phyloP scores from a whole-genome alignment of 2,797 vertebrate species.

The Rhabdomys pumilio region DNA sequence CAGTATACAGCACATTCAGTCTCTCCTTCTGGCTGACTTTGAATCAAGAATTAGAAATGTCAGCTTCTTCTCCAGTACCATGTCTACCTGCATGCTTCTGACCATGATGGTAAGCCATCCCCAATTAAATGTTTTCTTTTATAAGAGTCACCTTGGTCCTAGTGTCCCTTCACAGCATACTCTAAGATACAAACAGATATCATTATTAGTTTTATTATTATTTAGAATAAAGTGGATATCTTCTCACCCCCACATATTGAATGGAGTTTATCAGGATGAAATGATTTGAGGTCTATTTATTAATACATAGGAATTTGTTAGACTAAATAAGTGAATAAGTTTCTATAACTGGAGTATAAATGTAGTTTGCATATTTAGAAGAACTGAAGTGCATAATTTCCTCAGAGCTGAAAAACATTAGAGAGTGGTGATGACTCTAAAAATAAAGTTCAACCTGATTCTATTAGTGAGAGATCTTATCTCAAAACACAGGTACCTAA shows the following conservation, averaged over 20 bases:
- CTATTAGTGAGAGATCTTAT: background rate
- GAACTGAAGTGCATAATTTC: background rate
- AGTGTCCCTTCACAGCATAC: background rate
- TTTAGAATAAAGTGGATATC: background rate
- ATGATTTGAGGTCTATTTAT: background rate
- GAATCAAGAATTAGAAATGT: too few relatives aligned
- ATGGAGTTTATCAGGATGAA: background rate
- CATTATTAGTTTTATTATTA: background rate
- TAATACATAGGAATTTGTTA: background rate
- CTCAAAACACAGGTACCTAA: background rate
- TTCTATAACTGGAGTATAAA: background rate
- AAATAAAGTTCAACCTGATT: rapidly evolving
- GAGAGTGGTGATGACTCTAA: background rate
- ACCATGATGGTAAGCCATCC: background rate
- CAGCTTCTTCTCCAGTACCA: background rate
- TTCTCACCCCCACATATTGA: background rate
- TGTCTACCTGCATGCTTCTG: background rate
- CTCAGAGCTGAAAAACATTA: background rate
- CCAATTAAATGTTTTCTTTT: background rate
- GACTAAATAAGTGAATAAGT: background rate
- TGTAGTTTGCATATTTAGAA: background rate
- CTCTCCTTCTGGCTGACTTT: too few relatives aligned
- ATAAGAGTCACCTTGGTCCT: background rate
- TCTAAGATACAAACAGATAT: background rate
- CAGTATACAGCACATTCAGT: too few relatives aligned